Evolutionary conservation across 2,888 invertebrate genomes (phyloP).

Genomic region (Phortica magna): DNA sequence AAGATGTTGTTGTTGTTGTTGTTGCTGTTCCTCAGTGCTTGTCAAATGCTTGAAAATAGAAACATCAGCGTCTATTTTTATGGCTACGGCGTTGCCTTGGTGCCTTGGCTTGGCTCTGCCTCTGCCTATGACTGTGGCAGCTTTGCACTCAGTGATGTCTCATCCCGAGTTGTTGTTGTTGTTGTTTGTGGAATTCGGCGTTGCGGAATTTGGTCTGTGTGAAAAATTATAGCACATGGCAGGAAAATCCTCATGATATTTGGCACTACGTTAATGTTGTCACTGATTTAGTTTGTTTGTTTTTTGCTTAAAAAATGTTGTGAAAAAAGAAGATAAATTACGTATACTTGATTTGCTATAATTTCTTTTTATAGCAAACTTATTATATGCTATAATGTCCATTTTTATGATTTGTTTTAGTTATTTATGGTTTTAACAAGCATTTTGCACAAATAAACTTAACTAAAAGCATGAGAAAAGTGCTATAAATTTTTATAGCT

Average conservation of each 20-base stretch:
- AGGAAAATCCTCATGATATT: conserved; percentile 14
- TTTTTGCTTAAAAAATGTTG: neutral
- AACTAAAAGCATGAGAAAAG: neutral
- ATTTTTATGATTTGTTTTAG: conserved; percentile 39
- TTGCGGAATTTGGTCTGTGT: conserved; percentile 58
- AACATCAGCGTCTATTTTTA: conserved; percentile 34
- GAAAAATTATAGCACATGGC: conserved; percentile 49
- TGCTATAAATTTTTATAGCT: neutral
- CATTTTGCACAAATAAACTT: too few relatives aligned
- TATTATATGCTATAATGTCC: neutral
- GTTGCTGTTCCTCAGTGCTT: neutral
- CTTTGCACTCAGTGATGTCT: neutral
- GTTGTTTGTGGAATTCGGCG: conserved; percentile 47
- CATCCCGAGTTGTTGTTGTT: too few relatives aligned
- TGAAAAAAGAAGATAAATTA: neutral
- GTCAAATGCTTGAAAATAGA: conserved; percentile 27
- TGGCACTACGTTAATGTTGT: neutral
- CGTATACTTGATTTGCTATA: neutral
- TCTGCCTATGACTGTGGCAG: conserved; percentile 12
- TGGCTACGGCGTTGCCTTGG: conserved; percentile 50
- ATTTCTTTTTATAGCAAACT: neutral
- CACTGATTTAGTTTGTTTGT: neutral
- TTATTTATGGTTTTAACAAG: neutral
- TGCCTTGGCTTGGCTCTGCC: conserved; percentile 43
- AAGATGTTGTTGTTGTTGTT: neutral